These are phyloP conservation scores for Pampusana beccarii DNA, from an alignment of 2,113 vertebrate genomes.

Conservation along the genomic window DNA sequence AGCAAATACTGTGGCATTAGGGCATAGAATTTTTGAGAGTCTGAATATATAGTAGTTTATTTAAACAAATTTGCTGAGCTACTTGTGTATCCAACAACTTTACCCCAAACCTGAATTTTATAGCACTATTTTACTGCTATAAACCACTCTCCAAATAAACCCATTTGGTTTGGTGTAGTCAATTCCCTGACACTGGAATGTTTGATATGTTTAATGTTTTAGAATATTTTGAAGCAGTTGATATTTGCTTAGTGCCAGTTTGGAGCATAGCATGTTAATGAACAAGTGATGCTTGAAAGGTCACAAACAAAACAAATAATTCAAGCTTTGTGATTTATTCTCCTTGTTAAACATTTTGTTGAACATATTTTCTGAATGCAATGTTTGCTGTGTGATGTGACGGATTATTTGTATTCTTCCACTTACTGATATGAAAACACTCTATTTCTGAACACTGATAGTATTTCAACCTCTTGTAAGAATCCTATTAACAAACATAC, in stretches of 20 bases:
- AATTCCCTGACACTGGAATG: background rate
- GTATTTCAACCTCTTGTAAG: conserved; percentile 9
- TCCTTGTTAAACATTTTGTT: background rate
- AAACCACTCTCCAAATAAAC: background rate
- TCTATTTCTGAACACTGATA: background rate
- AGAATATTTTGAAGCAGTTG: background rate
- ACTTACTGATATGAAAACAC: conserved; percentile 3
- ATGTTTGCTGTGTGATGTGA: background rate
- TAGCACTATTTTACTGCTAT: background rate
- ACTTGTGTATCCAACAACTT: background rate
- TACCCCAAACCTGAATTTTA: background rate
- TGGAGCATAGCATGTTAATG: background rate
- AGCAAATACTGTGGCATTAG: background rate
- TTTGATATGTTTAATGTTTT: background rate
- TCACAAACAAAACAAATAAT: conserved; percentile 16
- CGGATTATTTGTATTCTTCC: background rate
- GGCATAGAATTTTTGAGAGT: background rate
- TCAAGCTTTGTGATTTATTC: background rate
- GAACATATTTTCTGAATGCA: background rate
- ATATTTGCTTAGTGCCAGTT: background rate
- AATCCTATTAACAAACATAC: background rate
- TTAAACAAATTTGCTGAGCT: background rate
- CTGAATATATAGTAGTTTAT: background rate
- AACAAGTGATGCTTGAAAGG: conserved; percentile 42
- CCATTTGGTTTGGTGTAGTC: background rate